phyloP scores from a whole-genome alignment of 2,113 vertebrate species.

The Cygnus atratus region DNA sequence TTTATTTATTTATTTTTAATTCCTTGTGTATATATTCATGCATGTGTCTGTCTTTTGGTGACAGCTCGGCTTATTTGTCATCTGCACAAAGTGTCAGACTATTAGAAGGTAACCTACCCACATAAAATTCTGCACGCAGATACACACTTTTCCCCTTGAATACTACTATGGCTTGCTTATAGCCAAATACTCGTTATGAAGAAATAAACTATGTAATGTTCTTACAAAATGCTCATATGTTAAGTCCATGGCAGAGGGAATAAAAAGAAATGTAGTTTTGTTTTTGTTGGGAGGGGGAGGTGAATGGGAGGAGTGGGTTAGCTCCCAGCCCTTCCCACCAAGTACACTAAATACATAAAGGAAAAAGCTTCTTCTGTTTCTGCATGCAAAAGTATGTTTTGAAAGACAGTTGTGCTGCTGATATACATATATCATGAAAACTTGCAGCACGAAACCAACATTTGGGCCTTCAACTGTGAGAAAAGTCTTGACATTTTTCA shows the following conservation, averaged over 20 bases:
- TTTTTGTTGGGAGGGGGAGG: neutral
- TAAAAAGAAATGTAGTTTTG: neutral
- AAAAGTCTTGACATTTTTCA: neutral
- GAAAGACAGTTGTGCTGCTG: neutral
- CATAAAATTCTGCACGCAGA: neutral
- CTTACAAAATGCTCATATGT: neutral
- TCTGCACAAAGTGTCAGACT: neutral
- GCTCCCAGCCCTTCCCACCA: neutral
- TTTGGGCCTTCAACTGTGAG: neutral
- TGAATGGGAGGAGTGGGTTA: neutral
- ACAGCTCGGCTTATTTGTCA: neutral
- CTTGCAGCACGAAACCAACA: neutral
- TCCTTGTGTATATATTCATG: neutral
- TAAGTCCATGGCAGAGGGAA: neutral
- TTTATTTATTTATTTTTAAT: neutral
- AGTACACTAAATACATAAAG: fast-evolving
- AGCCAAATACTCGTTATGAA: neutral
- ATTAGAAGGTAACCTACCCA: neutral
- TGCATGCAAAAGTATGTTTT: neutral
- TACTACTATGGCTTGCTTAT: neutral
- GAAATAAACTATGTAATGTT: neutral
- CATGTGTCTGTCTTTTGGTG: neutral
- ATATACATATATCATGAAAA: neutral
- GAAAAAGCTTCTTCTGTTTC: neutral
- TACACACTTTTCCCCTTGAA: neutral